A percentile compares a stretch with the other conserved stretches of the same genome.
Evolutionary conservation across 1,140 invertebrate genomes (phyloP).

Genomic region (Chlorops oryzae): DNA sequence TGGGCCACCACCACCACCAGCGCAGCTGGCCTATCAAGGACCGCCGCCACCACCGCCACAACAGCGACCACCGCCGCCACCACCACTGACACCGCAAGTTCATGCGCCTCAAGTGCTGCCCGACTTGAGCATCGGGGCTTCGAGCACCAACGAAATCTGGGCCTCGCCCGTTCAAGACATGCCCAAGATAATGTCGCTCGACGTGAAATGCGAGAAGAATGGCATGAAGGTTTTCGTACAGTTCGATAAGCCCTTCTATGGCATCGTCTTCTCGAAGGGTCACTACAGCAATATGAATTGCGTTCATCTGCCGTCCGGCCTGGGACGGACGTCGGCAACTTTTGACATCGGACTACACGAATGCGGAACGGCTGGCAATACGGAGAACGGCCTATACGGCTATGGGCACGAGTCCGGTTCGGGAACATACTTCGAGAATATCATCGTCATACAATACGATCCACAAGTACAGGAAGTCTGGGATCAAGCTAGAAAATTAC

Average conservation of each 20-base stretch:
- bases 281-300: slow-evolving; percentile 89
- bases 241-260: slow-evolving; percentile 91
- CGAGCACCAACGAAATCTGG: slow-evolving; percentile 68
- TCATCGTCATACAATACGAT: slow-evolving; percentile 90
- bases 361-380: slow-evolving; percentile 86
- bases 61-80: slow-evolving; percentile 48
- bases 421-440: slow-evolving; percentile 91
- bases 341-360: slow-evolving; percentile 87
- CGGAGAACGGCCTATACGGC: slow-evolving; percentile 78
- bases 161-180: slow-evolving; percentile 73
- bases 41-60: slow-evolving; percentile 59
- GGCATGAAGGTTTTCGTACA: slow-evolving; percentile 87
- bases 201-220: slow-evolving; percentile 92
- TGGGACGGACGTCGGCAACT: slow-evolving; percentile 76
- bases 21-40: slow-evolving; percentile 60
- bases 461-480: slow-evolving; percentile 93
- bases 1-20: slow-evolving; percentile 50
- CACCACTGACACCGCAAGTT: slow-evolving; percentile 8
- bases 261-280: slow-evolving; percentile 89
- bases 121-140: slow-evolving; percentile 37
- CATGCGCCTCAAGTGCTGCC: slow-evolving; percentile 23
- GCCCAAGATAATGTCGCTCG: slow-evolving; percentile 84
- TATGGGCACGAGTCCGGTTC: slow-evolving; percentile 78
- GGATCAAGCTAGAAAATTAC: slow-evolving; percentile 87
- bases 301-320: slow-evolving; percentile 80